Percentiles rank a stretch among this genome's conserved stretches.
Evolutionary conservation across 1,140 invertebrate genomes (phyloP).

Genomic region (Pseudomyrmex concolor): DNA sequence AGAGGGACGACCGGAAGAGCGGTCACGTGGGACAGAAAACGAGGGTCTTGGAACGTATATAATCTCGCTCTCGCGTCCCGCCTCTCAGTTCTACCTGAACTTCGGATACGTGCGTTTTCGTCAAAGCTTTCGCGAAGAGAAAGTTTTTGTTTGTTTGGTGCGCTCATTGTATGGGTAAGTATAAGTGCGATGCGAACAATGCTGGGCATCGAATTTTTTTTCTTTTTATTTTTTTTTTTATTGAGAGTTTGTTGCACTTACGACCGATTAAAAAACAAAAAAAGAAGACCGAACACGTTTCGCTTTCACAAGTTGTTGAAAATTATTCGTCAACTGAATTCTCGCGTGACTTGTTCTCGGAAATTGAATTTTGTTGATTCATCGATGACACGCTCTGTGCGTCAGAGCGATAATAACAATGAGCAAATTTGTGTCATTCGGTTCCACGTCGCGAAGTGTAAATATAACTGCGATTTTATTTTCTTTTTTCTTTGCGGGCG

Average conservation of each 20-base stretch:
- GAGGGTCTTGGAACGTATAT: slow-evolving; percentile 65
- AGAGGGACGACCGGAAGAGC: slow-evolving; percentile 6
- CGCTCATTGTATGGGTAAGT: slow-evolving; percentile 85
- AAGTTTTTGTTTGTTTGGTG: slow-evolving; percentile 85
- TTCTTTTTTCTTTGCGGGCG: no score
- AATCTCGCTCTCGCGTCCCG: slow-evolving; percentile 63
- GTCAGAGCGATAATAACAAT: no score
- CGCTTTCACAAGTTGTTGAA: no score
- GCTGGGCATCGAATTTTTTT: background rate
- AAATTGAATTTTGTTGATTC: no score
- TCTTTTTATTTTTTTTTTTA: no score
- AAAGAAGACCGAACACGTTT: no score
- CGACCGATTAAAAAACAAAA: no score
- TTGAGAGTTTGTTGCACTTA: no score
- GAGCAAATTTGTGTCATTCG: no score
- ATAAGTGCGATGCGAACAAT: background rate
- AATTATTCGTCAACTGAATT: no score
- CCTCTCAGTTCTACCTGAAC: slow-evolving; percentile 78
- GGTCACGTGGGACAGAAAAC: background rate
- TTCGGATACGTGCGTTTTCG: slow-evolving; percentile 76
- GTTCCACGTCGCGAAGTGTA: background rate
- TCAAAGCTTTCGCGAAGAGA: slow-evolving; percentile 71
- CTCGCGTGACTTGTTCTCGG: no score
- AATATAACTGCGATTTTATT: background rate
- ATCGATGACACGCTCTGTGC: no score